Evolutionary conservation across 1,140 invertebrate species (phyloP).

Genomic region (Caenorhabditis tropicalis): DNA sequence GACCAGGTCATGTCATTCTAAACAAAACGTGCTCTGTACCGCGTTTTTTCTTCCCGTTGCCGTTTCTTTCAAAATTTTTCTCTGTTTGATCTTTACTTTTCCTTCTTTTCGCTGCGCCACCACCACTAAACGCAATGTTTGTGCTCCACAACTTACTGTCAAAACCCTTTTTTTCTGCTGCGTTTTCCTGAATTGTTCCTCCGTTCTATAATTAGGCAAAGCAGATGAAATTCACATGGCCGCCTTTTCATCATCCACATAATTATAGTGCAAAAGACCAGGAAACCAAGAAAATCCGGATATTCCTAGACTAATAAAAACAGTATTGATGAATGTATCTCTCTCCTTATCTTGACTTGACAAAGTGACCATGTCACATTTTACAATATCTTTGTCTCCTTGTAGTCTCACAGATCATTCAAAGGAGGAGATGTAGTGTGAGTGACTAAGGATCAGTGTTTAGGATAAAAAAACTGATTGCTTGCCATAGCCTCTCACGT

Average conservation of each 20-base stretch:
- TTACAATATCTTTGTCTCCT: background rate
- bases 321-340: background rate
- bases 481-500: background rate
- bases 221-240: background rate
- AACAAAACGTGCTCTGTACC: slow-evolving; percentile 28
- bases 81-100: slow-evolving; percentile 25
- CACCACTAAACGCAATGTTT: background rate
- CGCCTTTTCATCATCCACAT: background rate
- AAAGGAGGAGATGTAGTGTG: background rate
- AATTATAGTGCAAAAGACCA: background rate
- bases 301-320: background rate
- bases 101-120: background rate
- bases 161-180: background rate
- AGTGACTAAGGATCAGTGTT: slow-evolving; percentile 1
- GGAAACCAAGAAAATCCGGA: background rate
- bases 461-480: background rate
- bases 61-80: background rate
- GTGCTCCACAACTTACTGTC: background rate
- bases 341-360: background rate
- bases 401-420: slow-evolving; percentile 2
- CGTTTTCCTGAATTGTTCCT: background rate
- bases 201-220: background rate
- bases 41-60: background rate
- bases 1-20: slow-evolving; percentile 30
- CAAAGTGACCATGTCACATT: background rate